A percentile compares a stretch with the other conserved stretches of the same genome.
These are phyloP conservation scores for Prionailurus bengalensis DNA, from an alignment of 2,113 vertebrate species.

Conservation along the genomic window DNA sequence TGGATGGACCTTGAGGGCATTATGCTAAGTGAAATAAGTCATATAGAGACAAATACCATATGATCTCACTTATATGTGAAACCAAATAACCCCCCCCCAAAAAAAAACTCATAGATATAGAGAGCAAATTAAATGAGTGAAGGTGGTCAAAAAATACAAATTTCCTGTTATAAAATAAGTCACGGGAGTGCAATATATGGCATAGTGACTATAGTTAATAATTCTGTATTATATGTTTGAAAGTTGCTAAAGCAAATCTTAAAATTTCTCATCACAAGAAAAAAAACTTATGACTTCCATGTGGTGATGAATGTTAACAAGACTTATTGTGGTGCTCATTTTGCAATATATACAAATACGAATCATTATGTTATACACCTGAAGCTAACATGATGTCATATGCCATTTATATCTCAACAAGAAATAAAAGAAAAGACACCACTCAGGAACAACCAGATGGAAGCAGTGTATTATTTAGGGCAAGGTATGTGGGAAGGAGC, in stretches of 20 bases:
- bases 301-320: background rate
- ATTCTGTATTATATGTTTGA: background rate
- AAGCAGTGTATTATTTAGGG: background rate
- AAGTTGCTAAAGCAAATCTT: background rate
- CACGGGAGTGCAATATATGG: background rate
- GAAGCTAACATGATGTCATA: background rate
- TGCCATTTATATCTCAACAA: background rate
- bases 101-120: background rate
- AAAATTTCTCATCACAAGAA: background rate
- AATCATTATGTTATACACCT: background rate
- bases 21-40: background rate
- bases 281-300: background rate
- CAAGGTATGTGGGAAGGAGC: background rate
- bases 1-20: background rate
- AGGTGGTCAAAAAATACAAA: background rate
- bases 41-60: too few relatives aligned
- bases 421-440: background rate
- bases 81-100: background rate
- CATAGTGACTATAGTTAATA: background rate
- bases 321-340: background rate
- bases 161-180: background rate
- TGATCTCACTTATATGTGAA: background rate
- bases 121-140: background rate
- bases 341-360: background rate
- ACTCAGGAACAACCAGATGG: background rate